Base-by-base conservation (phyloP, 2,113 vertebrate species). In the Cyphomyrus plagiostoma region DNA sequence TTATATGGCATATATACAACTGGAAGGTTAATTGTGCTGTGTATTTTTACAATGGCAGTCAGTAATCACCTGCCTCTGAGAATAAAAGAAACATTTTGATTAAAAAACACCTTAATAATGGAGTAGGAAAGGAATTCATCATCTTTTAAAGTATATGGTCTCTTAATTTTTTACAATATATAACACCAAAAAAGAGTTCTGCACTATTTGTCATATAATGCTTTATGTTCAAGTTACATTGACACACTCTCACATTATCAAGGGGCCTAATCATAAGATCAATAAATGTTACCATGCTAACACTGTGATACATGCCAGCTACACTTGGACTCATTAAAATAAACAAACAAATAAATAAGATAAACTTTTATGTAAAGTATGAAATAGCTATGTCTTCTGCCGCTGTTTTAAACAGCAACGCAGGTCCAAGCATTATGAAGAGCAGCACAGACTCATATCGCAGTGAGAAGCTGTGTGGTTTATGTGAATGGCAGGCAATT, bases 21-120 rank as follows among this genome's bases (percentile, higher is more conserved):
- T 92, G 94, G 93, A 94, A 95, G 95, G 95, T 95, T 96, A 95
- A 95, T 95, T 94, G 94, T 88, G 93, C 93, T 91, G 92, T 94
- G 91, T 90, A 91, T 91, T 92, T 19, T 93, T 90, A 91, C 93
- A 94, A 93, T 93, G 93, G 92, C 90, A 88, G 89, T 93, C 93
- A 92, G 19, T 50, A 50, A 86, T 23, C 84, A 86, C 46, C 92
- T 92, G 92, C 89, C 89, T 87, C 92, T 92, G 91, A 92, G 91
- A 49, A 92, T 94, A 96, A 96, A 96, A 95, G 95, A 94, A 93
- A 80, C 17, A 80, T 30, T 80, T 80, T 80, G 74, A 42, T 80
- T 80, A 42, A 80, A 80, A 80, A 80, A 42, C 13, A 80, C 74
- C 35, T 80, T 42, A 13, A 30, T 70, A 70, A 42, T 42, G 93